A percentile compares a stretch with the other conserved stretches of the same genome.
Evolutionary conservation across 2,113 vertebrate species (phyloP).

Genomic region (Anhinga anhinga): DNA sequence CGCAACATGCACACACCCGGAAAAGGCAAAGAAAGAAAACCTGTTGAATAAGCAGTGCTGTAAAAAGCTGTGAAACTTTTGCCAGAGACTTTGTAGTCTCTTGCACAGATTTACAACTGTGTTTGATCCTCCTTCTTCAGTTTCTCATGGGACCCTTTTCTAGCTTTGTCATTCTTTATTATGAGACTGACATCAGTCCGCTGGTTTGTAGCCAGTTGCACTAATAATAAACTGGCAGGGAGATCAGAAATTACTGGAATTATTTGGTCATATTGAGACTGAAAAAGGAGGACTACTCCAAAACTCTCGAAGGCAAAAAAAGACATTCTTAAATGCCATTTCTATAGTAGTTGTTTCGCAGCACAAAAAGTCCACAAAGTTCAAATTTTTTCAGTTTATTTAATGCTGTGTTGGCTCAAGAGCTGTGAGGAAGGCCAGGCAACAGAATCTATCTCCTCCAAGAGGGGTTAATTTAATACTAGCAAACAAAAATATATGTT

Average conservation of each 20-base stretch:
- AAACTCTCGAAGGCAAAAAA: slow-evolving; percentile 25
- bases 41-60: not conserved
- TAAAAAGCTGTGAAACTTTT: not conserved
- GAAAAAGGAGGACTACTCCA: slow-evolving; percentile 29
- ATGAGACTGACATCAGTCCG: slow-evolving; percentile 62
- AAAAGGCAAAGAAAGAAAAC: not conserved
- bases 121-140: slow-evolving; percentile 12
- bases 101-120: not conserved
- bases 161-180: slow-evolving; percentile 45
- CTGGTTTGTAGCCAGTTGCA: slow-evolving; percentile 40
- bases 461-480: not conserved
- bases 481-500: not conserved
- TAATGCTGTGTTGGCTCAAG: not conserved
- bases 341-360: not conserved
- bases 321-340: not conserved
- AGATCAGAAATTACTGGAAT: slow-evolving; percentile 67
- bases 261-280: slow-evolving; percentile 50
- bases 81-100: not conserved
- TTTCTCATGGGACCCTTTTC: not conserved
- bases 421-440: not conserved
- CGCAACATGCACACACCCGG: not conserved
- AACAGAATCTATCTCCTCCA: not conserved
- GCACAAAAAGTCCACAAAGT: not conserved
- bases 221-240: slow-evolving; percentile 62
- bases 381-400: not conserved